Base-by-base conservation (phyloP, 1,140 invertebrate species). In the Bombus breviceps region DNA sequence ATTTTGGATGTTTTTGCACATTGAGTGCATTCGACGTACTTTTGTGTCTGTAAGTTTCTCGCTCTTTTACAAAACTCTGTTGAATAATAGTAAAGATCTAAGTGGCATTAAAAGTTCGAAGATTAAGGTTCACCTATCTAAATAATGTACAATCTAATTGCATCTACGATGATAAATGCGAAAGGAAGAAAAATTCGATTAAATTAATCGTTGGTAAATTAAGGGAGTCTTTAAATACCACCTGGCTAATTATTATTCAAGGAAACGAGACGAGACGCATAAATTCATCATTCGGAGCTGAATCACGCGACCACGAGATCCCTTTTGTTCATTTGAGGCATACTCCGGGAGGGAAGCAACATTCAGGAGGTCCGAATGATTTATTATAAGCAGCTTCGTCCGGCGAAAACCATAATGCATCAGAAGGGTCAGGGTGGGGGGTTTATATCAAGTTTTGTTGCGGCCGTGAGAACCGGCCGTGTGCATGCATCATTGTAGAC, bases 341-440 rank as follows among this genome's bases (percentile, higher is more conserved):
- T 80, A 32, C n/a, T 0, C 41, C 71, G 15, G 18, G 25, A 34
- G 28, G 34, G 43, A 28, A 64, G 64, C 22, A 82, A 82, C 81
- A 64, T 68, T 81, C 43, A 47, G 25, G 59, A 53, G 62, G 34
- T 34, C 5, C 62, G 74, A 77, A 77, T 66, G 73, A 66, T 83
- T 69, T 69, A 76, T 77, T 68, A 77, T 77, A 83, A 83, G 73
- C 74, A 83, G 81, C 73, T 77, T 83, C 62, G 62, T 83, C 74
- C 62, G 74, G 28, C 47, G 74, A 68, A 53, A 68, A 83, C 62
- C 62, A 83, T 83, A 83, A 83, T 83, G 59, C 81, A 22, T 15
- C 25, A 22, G 32, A 66, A n/a, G 13, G 37, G 22, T 15, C 10
- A n/a, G 25, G 69, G 37, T 5, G 37, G 25, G 39, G 6, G 28